Evolutionary conservation across 2,888 invertebrate genomes (phyloP).

Genomic region (Dysmachus trigonus): DNA sequence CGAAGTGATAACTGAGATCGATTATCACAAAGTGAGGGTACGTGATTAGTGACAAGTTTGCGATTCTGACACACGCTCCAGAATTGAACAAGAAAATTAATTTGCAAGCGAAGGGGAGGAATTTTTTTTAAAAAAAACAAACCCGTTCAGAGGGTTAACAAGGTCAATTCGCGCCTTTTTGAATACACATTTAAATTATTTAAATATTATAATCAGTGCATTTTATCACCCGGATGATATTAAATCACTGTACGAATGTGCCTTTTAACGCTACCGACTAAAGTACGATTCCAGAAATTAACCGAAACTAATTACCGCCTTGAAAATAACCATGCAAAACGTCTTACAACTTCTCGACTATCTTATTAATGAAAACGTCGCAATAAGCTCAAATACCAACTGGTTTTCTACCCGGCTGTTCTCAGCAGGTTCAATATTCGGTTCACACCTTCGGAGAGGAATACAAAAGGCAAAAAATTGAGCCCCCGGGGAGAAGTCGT

Average conservation of each 20-base stretch:
- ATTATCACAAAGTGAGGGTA: not conserved
- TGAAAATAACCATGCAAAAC: not conserved
- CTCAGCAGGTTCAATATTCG: slow-evolving; percentile 21
- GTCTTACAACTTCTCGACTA: not conserved
- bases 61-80: not conserved
- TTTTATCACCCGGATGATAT: not conserved
- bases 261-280: not conserved
- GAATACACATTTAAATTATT: not conserved
- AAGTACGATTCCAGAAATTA: not conserved
- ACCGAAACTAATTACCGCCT: not conserved
- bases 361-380: not conserved
- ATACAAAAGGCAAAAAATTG: not conserved
- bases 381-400: not conserved
- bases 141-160: not conserved
- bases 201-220: not conserved
- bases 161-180: not conserved
- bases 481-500: not conserved
- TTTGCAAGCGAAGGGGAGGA: slow-evolving; percentile 3
- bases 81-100: not conserved
- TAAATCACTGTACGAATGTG: not conserved
- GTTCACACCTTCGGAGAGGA: slow-evolving; percentile 16
- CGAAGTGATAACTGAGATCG: not conserved
- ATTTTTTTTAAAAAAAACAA: not conserved
- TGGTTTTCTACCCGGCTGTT: not conserved
- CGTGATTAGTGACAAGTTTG: slow-evolving; percentile 33